These are phyloP conservation scores for Hipparchia sbordonii DNA, from an alignment of 2,888 invertebrate species.

Conservation along the genomic window DNA sequence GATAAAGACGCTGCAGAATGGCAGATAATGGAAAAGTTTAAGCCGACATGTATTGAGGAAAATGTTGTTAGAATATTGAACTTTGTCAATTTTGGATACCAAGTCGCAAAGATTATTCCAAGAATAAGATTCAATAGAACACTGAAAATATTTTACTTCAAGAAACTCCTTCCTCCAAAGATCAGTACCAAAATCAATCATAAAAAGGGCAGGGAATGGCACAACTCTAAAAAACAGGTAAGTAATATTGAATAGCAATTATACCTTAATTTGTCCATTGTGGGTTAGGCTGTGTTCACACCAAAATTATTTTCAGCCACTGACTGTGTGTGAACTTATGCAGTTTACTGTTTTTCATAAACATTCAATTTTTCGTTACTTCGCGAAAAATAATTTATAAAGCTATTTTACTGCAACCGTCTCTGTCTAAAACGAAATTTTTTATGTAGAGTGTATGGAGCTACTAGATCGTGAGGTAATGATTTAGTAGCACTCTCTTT, in stretches of 20 bases:
- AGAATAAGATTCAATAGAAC: conserved; percentile 85
- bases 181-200: conserved; percentile 67
- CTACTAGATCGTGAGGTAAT: too few relatives aligned
- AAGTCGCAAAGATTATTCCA: conserved; percentile 86
- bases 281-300: too few relatives aligned
- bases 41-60: conserved; percentile 85
- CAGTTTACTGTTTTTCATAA: too few relatives aligned
- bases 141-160: conserved; percentile 73
- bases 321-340: too few relatives aligned
- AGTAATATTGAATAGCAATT: conserved; percentile 38
- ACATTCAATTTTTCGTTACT: too few relatives aligned
- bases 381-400: too few relatives aligned
- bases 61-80: conserved; percentile 89
- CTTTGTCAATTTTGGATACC: conserved; percentile 90
- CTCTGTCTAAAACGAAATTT: too few relatives aligned
- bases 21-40: conserved; percentile 82
- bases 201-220: conserved; percentile 73
- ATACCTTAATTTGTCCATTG: too few relatives aligned
- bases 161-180: conserved; percentile 62
- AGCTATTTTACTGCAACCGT: too few relatives aligned
- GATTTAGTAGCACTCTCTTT: too few relatives aligned
- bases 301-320: too few relatives aligned
- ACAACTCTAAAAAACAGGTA: conserved; percentile 72
- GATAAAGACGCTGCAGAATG: conserved; percentile 88
- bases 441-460: too few relatives aligned